A percentile compares a stretch with the other conserved stretches of the same genome.
phyloP scores from a whole-genome alignment of 2,888 invertebrate species.

The Synergus laeviventris region DNA sequence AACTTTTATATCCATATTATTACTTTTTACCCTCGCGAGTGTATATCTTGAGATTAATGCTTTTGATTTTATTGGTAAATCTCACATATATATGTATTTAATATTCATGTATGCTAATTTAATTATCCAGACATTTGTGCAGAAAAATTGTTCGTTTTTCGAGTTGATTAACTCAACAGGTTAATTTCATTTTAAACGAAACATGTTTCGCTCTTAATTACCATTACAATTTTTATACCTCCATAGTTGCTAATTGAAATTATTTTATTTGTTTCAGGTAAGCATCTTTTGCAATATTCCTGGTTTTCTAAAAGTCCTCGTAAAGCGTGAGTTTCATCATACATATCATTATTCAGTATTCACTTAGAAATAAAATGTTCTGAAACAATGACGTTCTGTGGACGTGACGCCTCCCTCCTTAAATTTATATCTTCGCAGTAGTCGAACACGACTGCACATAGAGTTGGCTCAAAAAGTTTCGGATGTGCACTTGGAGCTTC shows the following conservation, averaged over 20 bases:
- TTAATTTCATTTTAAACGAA: neutral
- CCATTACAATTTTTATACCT: neutral
- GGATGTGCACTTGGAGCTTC: slow-evolving; percentile 3
- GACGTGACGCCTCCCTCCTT: neutral
- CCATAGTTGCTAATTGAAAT: neutral
- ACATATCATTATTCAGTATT: no score
- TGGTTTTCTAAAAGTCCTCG: neutral
- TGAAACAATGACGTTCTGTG: neutral
- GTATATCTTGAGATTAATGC: slow-evolving; percentile 3
- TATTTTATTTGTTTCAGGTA: slow-evolving; percentile 29
- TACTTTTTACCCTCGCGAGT: neutral
- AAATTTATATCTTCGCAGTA: neutral
- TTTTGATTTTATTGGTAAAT: slow-evolving; percentile 3
- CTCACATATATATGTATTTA: slow-evolving; percentile 16
- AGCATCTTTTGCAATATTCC: neutral
- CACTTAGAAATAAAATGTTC: slow-evolving; percentile 10
- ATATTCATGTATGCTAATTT: slow-evolving; percentile 18
- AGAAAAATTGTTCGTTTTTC: neutral
- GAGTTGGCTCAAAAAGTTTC: slow-evolving; percentile 12
- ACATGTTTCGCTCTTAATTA: neutral
- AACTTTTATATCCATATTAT: neutral
- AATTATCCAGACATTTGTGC: neutral
- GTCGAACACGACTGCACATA: neutral
- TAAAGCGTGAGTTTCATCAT: neutral
- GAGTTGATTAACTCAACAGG: neutral